phyloP scores from a whole-genome alignment of 2,113 vertebrate genomes.

The Campylomormyrus numenius region DNA sequence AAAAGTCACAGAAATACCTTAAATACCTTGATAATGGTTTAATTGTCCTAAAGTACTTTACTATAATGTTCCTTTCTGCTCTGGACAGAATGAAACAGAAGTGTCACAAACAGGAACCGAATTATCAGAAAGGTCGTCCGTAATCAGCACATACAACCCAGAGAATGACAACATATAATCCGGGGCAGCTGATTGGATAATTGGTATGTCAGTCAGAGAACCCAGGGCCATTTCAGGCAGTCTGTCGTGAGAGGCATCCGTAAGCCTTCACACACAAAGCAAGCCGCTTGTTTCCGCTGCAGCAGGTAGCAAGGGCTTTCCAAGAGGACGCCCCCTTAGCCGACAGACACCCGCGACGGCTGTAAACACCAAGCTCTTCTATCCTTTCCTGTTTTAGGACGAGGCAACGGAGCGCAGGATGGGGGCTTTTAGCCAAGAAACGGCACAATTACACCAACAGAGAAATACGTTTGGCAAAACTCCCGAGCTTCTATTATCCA shows the following conservation, averaged over 20 bases:
- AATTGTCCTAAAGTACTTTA: neutral
- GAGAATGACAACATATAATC: neutral
- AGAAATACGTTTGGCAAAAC: neutral
- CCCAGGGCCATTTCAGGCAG: neutral
- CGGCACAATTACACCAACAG: neutral
- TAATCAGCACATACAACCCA: neutral
- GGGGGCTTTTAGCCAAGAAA: neutral
- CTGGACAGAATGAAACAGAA: neutral
- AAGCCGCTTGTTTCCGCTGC: neutral
- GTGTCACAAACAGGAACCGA: neutral
- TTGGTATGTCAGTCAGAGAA: neutral
- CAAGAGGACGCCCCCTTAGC: neutral
- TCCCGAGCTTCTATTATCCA: neutral
- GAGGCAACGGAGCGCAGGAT: neutral
- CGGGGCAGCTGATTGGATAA: neutral
- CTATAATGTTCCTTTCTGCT: neutral
- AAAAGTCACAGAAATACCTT: neutral
- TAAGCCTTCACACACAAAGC: neutral
- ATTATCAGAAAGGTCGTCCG: neutral
- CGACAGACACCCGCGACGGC: neutral
- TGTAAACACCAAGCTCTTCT: neutral
- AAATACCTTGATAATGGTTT: neutral
- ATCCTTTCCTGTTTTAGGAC: neutral
- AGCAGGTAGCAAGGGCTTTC: neutral
- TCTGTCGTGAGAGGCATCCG: neutral